Conservation (phyloP, 1,140 invertebrate species). For the Drosophila miranda region DNA sequence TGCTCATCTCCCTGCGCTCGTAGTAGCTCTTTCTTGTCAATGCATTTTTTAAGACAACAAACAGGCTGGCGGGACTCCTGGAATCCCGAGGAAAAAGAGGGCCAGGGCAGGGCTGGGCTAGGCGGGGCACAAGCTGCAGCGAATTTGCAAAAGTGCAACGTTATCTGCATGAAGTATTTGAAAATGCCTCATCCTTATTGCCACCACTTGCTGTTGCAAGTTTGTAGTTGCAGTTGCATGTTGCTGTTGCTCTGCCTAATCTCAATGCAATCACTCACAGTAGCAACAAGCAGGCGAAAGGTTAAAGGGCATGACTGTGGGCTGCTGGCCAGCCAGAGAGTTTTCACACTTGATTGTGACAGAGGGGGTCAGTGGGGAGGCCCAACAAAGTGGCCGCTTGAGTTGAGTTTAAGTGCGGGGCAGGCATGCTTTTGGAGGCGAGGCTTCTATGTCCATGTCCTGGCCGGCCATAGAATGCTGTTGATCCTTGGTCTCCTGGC, state of each 20-base stretch:
- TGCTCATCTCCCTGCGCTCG: no score
- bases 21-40: conserved; percentile 35
- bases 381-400: conserved; percentile 69
- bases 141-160: conserved; percentile 73
- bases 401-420: conserved; percentile 65
- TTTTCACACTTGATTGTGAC: conserved; percentile 35
- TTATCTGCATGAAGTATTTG: conserved; percentile 68
- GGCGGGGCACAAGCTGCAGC: conserved; percentile 34
- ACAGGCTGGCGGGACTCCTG: conserved; percentile 18
- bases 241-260: conserved; percentile 60
- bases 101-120: conserved; percentile 1
- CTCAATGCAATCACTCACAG: conserved; percentile 76
- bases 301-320: conserved; percentile 10
- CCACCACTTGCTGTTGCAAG: not conserved
- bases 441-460: no score
- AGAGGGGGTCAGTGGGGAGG: not conserved
- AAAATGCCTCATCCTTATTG: conserved; percentile 26
- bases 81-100: not conserved
- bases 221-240: conserved; percentile 15
- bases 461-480: no score
- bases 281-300: conserved; percentile 43
- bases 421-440: conserved; percentile 52
- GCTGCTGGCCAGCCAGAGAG: conserved; percentile 25
- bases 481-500: not conserved
- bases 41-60: conserved; percentile 72